Evolutionary conservation across 35 echinoderm and acorn worm genomes (phyloP), one percentile per base, ranked within the genome.

Genomic region (Apostichopus japonicus): DNA sequence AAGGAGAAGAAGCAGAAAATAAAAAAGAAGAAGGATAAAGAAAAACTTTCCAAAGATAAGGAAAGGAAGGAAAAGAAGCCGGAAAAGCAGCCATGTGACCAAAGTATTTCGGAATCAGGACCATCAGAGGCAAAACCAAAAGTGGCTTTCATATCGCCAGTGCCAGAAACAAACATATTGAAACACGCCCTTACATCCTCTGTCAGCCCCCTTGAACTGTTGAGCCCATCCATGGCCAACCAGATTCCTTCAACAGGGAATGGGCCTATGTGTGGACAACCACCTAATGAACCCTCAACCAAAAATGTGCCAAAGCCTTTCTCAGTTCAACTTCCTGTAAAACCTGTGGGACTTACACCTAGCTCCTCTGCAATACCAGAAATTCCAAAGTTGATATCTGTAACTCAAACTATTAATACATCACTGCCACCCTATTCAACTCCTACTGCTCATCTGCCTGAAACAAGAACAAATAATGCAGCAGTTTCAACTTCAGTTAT

Each of bases 341-440:
- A 91, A 59, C 75, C 89, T 14, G 87, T 93, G 73, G 91, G 86
- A 53, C 44, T 72, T 54, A 22, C 24, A 19, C 58, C 65, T 23
- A 51, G 77, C 21, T 62, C 79, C 27, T 44, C 92, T 13, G 80
- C 79, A 54, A 96, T 96, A 72, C 97, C 97, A 77, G 95, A 99
- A 86, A 93, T 95, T 59, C 97, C 97, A 59, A 98, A 99, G 73
- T 92, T 99, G 71, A 99, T 99, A 65, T 95, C 93, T 44, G 96
- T 93, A 0, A 96, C 93, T 59, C 96, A 93, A 83, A 88, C 94
- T 67, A 53, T 89, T 24, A 94, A 84, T 84, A 72, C 95, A 19
- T 80, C 65, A 33, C 59, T 88, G 77, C 89, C 94, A 15, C 52
- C 79, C n/a, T 76, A 88, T 22, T 90, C 92, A 63, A 87, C 92